These are phyloP conservation scores for Mesocricetus auratus DNA, from an alignment of 2,113 vertebrate genomes.

Conservation along the genomic window DNA sequence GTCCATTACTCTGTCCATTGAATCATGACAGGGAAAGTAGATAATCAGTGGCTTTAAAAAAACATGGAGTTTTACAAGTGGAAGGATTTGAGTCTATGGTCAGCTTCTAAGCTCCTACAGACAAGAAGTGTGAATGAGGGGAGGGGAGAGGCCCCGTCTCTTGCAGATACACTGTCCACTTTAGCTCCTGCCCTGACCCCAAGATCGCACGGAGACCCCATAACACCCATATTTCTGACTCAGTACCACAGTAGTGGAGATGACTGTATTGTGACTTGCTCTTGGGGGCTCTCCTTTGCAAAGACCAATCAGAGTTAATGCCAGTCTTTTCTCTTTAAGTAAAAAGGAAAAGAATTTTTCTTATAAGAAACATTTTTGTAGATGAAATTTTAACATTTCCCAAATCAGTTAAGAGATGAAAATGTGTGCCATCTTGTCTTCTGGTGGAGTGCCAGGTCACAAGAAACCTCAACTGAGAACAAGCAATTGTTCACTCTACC, in stretches of 20 bases:
- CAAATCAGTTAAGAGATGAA: background rate
- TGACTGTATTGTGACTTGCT: background rate
- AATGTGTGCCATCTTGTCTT: background rate
- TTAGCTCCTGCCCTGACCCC: accelerated
- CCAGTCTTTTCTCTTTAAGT: background rate
- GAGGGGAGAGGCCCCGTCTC: accelerated
- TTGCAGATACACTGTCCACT: background rate
- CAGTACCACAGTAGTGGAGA: accelerated
- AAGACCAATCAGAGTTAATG: background rate
- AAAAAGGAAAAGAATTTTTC: background rate
- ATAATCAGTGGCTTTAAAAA: background rate
- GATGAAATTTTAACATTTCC: background rate
- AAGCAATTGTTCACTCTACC: background rate
- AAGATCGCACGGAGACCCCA: accelerated
- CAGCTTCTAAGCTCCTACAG: background rate
- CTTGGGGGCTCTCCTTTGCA: background rate
- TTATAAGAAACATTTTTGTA: background rate
- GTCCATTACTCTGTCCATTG: background rate
- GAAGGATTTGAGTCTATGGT: background rate
- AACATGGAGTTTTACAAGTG: background rate
- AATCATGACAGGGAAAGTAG: background rate
- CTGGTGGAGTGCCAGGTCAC: accelerated
- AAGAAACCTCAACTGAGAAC: background rate
- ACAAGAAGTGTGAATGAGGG: accelerated
- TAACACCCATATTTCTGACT: background rate